phyloP scores from a whole-genome alignment of 2,113 vertebrate genomes.

The Brachyhypopomus occidentalis region DNA sequence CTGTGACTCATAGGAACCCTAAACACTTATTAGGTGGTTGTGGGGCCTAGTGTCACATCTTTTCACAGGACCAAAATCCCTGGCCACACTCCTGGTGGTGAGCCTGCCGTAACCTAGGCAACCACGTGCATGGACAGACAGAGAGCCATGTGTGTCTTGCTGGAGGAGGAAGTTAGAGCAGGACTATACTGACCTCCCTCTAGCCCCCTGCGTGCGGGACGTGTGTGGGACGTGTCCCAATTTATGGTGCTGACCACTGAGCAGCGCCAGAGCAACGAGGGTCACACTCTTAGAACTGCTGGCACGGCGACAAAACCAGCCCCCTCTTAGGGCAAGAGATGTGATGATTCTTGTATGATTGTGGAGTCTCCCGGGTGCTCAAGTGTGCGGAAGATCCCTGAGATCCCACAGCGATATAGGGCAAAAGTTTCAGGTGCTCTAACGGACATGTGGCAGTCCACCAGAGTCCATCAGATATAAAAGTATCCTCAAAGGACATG shows the following conservation, averaged over 20 bases:
- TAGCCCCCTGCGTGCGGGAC: not conserved
- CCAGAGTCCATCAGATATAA: too few relatives aligned
- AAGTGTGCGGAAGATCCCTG: slow-evolving; percentile 7
- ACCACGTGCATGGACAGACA: too few relatives aligned
- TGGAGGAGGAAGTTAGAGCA: not conserved
- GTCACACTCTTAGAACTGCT: slow-evolving; percentile 39
- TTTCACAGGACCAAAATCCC: too few relatives aligned
- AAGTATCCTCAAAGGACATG: too few relatives aligned
- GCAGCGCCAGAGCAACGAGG: not conserved
- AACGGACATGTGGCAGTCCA: too few relatives aligned
- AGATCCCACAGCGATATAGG: slow-evolving; percentile 34
- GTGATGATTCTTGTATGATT: slow-evolving; percentile 5
- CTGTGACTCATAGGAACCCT: too few relatives aligned
- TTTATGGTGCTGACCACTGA: not conserved
- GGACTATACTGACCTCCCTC: not conserved
- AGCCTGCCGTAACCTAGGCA: too few relatives aligned
- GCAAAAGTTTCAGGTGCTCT: slow-evolving; percentile 38
- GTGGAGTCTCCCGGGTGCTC: not conserved
- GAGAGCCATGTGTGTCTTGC: not conserved
- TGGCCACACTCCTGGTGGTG: too few relatives aligned
- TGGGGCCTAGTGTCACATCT: too few relatives aligned
- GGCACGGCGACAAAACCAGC: not conserved
- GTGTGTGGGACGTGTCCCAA: not conserved
- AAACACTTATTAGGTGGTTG: too few relatives aligned
- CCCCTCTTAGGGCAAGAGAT: slow-evolving; percentile 30